phyloP scores from a whole-genome alignment of 2,888 invertebrate genomes.

The Drosophila pseudotakahashii region DNA sequence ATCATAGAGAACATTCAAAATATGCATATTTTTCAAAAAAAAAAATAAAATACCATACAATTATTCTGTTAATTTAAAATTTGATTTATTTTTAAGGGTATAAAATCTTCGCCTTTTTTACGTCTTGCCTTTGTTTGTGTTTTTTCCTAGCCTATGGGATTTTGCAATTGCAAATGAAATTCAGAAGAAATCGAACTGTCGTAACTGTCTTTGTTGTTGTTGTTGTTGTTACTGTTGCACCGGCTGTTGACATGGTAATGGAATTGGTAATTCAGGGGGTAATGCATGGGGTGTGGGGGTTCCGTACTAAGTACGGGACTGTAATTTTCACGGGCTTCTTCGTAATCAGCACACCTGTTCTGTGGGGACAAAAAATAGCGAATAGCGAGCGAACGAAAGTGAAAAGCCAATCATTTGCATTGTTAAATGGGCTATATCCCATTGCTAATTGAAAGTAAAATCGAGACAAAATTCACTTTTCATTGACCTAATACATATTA shows the following conservation, averaged over 20 bases:
- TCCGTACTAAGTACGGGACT: constrained; percentile 14
- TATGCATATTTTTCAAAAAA: too few relatives aligned
- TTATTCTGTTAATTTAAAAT: too few relatives aligned
- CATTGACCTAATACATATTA: constrained; percentile 64
- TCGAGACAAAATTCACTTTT: constrained; percentile 64
- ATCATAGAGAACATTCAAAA: too few relatives aligned
- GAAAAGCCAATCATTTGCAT: constrained; percentile 71
- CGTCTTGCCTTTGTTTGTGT: not conserved
- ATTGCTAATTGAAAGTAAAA: constrained; percentile 66
- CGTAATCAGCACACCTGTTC: constrained; percentile 71
- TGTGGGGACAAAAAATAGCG: constrained; percentile 11
- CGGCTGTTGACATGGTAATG: constrained; percentile 14
- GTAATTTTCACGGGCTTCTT: constrained; percentile 70
- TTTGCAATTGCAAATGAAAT: constrained; percentile 61
- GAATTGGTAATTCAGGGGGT: constrained; percentile 3
- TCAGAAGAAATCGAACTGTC: constrained; percentile 74
- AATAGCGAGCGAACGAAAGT: constrained; percentile 59
- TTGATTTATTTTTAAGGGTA: constrained; percentile 6
- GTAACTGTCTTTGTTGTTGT: constrained; percentile 44
- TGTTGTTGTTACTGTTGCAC: constrained; percentile 8
- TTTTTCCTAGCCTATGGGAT: constrained; percentile 48
- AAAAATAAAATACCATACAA: too few relatives aligned
- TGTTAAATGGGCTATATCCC: constrained; percentile 44
- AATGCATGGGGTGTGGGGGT: constrained; percentile 26
- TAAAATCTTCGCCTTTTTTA: not conserved